Base-by-base conservation (phyloP, 1,140 invertebrate genomes). In the Drosophila saltans region DNA sequence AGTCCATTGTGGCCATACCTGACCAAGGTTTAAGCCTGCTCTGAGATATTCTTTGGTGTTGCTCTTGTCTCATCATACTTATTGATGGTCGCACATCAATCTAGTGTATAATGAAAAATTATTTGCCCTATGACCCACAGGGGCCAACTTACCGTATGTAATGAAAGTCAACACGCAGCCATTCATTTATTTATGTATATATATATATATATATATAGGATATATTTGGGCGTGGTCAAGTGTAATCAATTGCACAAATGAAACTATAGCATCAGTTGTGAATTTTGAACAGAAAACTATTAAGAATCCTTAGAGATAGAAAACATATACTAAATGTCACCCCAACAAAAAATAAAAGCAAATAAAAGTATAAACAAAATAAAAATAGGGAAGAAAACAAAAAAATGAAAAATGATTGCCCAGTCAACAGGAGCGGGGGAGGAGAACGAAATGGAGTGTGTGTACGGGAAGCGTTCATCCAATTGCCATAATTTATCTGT, bases 401-500 rank as follows among this genome's bases (percentile, higher is more conserved):
- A 75, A 69, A 78, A 78, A 89, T 89, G 84, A 88, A 88, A 89
- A 88, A 88, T 88, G 80, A 88, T 88, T 77, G 83, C 73, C 70
- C 77, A 56, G 60, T 59, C 59, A 61, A 81, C 64, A 48, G 75
- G 68, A 30, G 28, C 1, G 2, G 28, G 28, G 4, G 28, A 30
- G 4, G 16, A 16, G 16, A 16, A 16, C 16, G 16, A 16, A 16
- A 16, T 16, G 16, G 16, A 16, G 16, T 16, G 16, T 16, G 16
- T 16, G 16, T 16, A 16, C 16, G 16, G 28, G 28, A 30, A 30
- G 75, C 71, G 73, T 68, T 82, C 68, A 69, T 84, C 71, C 77
- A 78, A 88, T 89, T 89, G 84, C 84, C 83, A 84, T 89, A 89
- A 88, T 89, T 84, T 88, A 88, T 88, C 84, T 84, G 84, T 88